Evolutionary conservation across 1,140 invertebrate species (phyloP), one percentile per base, ranked within the genome.

Genomic region (Stenopsyche tienmushanensis): DNA sequence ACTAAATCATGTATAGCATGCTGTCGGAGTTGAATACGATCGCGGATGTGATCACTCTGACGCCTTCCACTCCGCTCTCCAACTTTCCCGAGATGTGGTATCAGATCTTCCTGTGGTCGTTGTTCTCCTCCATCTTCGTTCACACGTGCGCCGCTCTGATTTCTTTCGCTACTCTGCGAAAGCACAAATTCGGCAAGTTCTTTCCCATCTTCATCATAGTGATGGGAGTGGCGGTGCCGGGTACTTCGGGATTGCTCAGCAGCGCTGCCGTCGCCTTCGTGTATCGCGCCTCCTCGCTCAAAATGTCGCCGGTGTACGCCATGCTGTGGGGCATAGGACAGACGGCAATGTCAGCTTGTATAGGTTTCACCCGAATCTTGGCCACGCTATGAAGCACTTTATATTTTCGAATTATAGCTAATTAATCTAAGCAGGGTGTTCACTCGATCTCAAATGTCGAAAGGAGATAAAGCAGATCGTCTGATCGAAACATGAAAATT

Each of bases 241-340:
- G 93, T 24, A 92, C 92, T 53, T 92, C 91, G 13, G 94, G 94
- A 23, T 88, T 93, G 18, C 84, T 95, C 2, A 96, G 90, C 73
- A 96, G 93, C 83, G 94, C 94, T 20, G 91, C 90, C n/a, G 88
- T 97, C 39, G 93, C 94, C 34, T 95, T 94, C 75, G 93, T 97
- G 41, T 97, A 96, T 77, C 83, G 90, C 71, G 91, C 92, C 63
- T 92, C 94, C 23, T 88, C 87, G 73, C 84, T 95, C 76, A 85
- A 88, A 73, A 94, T 97, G 93, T 85, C 88, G 60, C 90, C 92
- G 18, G 84, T 94, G 53, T 93, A 96, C 81, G 93, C 94, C 25
- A 85, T 96, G 73, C 84, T 96, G 54, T 97, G 93, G 92, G 95
- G 95, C 52, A 87, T 94, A 41, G 94, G 93, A 65, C 94, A 97